Evolutionary conservation across 2,113 vertebrate species (phyloP).

Genomic region (Tyto alba): DNA sequence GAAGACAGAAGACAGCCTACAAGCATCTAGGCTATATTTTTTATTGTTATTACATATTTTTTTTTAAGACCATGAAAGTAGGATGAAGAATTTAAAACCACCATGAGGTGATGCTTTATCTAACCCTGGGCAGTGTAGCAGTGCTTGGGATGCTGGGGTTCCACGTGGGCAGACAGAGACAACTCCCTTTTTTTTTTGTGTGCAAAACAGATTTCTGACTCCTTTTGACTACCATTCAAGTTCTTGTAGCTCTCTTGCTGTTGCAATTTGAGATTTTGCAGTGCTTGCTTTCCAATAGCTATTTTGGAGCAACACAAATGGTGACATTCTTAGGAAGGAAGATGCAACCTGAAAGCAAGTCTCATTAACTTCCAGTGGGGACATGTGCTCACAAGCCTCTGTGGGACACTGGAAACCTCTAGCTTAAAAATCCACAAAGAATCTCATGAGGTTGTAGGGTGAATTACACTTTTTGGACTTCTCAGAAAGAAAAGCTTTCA

Average conservation of each 20-base stretch:
- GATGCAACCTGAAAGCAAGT: not conserved
- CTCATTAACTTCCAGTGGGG: not conserved
- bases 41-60: no score
- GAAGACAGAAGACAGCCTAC: not conserved
- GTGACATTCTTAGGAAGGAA: not conserved
- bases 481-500: not conserved
- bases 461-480: not conserved
- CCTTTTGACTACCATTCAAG: not conserved
- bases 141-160: not conserved
- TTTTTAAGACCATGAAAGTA: not conserved
- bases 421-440: not conserved
- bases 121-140: not conserved
- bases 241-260: not conserved
- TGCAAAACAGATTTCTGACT: not conserved
- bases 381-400: accelerated
- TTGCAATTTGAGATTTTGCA: not conserved
- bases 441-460: not conserved
- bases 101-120: not conserved
- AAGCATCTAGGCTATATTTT: not conserved
- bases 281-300: not conserved
- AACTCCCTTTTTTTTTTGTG: not conserved
- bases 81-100: not conserved
- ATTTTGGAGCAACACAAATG: not conserved
- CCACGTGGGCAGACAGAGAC: not conserved
- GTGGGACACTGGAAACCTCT: not conserved